Conservation (phyloP, 2,113 vertebrate species). For the Scomber scombrus region DNA sequence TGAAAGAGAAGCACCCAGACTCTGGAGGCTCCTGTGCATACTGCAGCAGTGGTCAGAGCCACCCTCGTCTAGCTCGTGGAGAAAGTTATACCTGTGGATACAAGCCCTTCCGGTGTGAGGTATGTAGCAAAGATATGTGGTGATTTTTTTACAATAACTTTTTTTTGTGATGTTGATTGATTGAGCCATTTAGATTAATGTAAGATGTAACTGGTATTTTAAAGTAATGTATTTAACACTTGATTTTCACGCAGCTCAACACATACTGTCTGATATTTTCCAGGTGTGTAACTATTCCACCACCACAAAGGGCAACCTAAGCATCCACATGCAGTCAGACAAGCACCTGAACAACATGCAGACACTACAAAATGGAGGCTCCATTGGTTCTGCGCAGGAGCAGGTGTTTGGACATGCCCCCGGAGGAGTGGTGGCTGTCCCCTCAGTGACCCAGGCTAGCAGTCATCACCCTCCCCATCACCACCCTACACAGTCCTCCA, state of each 20-base stretch:
- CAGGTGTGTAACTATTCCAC: conserved; percentile 99
- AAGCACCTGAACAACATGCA: conserved; percentile 99
- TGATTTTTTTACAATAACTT: not conserved
- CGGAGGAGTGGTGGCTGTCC: conserved; percentile 87
- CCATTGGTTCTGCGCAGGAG: conserved; percentile 85
- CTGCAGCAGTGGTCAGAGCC: conserved; percentile 97
- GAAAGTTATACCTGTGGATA: conserved; percentile 99
- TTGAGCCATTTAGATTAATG: not conserved
- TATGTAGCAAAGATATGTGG: conserved; percentile 48
- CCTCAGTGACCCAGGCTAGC: conserved; percentile 85
- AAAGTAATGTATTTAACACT: not conserved
- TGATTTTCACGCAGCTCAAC: conserved; percentile 24
- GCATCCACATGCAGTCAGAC: conserved; percentile 99
- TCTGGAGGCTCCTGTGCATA: conserved; percentile 94
- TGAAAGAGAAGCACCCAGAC: conserved; percentile 99
- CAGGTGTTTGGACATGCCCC: conserved; percentile 94
- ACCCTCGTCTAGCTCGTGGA: conserved; percentile 96
- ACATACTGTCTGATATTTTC: conserved; percentile 35
- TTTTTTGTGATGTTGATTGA: conserved; percentile 3
- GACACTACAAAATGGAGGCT: conserved; percentile 95
- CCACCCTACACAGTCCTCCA: conserved; percentile 85
- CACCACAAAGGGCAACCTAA: conserved; percentile 99
- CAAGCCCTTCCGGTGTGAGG: conserved; percentile 98
- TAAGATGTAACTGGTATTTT: not conserved
- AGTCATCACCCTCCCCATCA: conserved; percentile 86